Evolutionary conservation across 2,888 invertebrate genomes (phyloP), one percentile per base, ranked within the genome.

Genomic region (Didymodactylos carnosus): DNA sequence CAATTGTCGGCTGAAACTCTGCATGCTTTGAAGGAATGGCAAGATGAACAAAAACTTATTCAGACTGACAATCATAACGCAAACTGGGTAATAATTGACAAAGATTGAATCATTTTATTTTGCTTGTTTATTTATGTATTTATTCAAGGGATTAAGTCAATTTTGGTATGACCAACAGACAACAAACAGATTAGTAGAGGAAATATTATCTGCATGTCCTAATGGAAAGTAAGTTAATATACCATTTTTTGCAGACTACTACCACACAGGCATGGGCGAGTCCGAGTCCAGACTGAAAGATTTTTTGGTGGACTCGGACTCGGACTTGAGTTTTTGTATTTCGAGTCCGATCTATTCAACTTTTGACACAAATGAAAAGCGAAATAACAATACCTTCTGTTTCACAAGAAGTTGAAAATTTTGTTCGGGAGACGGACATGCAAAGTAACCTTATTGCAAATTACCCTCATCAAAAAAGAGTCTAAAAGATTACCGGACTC

Each of bases 111-210:
- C 27, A 39, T 23, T 35, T 29, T 71, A n/a, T 74, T 72, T 2
- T 35, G 19, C 72, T 43, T 73, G 14, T 39, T 73, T 71, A 23
- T 27, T 14, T n/a, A n/a, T n/a, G n/a, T n/a, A n/a, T n/a, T n/a
- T n/a, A n/a, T n/a, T n/a, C n/a, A n/a, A 62, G 62, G 35, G 35
- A 91, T 84, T 95, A 49, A 94, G 94, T 80, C 95, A 95, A 84
- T 95, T 97, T 85, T 97, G 95, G 95, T 97, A 97, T 80, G 88
- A 90, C 79, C 88, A 90, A 46, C 82, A 86, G 6, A 95, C 95
- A 0, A 88, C 91, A 53, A 84, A 87, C 39, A 82, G 82, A 1
- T 83, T 95, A n/a, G 88, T 89, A 0, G 85, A 86, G 78, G 88
- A 90, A 75, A 88, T 88, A 10, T 80, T 88, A 69, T 83, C 85